Percentiles rank a stretch among this genome's conserved stretches.
These are phyloP conservation scores for Rhaphigaster nebulosa DNA, from an alignment of 2,888 invertebrate genomes.

Conservation along the genomic window DNA sequence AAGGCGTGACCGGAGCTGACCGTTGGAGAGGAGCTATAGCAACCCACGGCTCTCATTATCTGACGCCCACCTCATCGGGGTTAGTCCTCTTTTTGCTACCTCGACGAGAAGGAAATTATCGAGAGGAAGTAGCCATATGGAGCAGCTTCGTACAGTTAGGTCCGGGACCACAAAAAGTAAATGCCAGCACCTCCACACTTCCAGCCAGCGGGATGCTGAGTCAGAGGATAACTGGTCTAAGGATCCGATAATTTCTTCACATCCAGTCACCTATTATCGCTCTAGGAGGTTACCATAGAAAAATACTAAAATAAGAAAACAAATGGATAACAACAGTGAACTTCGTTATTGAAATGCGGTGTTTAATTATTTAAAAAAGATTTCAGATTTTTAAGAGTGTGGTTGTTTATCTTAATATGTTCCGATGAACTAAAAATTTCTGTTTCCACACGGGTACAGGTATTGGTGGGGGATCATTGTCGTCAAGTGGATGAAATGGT, in stretches of 20 bases:
- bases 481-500: too few species aligned
- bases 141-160: conserved; percentile 44
- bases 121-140: conserved; percentile 49
- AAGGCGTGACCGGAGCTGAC: conserved; percentile 21
- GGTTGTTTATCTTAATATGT: too few species aligned
- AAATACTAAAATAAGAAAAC: not conserved
- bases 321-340: not conserved
- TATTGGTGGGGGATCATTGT: too few species aligned
- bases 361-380: too few species aligned
- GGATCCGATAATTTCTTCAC: not conserved
- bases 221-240: conserved; percentile 38
- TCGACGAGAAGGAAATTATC: not conserved
- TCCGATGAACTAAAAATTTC: too few species aligned
- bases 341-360: too few species aligned
- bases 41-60: conserved; percentile 27
- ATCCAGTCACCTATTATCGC: not conserved
- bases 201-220: not conserved
- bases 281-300: not conserved
- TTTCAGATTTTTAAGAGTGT: too few species aligned
- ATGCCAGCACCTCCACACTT: conserved; percentile 42
- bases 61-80: conserved; percentile 16
- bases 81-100: conserved; percentile 4
- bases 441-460: too few species aligned
- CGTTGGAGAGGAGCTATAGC: not conserved
- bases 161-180: conserved; percentile 8